Evolutionary conservation across 2,113 vertebrate species (phyloP).

Genomic region (Pollimyrus isidori): DNA sequence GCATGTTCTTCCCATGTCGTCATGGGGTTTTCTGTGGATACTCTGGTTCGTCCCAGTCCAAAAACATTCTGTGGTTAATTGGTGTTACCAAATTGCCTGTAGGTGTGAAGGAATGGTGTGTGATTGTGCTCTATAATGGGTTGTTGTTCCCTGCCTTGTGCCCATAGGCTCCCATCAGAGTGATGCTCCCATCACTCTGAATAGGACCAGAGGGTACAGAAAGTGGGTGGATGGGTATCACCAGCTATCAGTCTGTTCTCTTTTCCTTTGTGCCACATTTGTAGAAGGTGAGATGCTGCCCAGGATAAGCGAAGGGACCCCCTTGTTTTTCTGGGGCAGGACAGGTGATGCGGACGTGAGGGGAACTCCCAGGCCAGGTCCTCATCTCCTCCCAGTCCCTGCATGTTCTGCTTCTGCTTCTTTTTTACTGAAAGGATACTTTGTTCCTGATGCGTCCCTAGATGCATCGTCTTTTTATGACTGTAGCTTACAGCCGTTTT

Average conservation of each 20-base stretch:
- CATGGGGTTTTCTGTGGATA: neutral
- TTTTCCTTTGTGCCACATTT: neutral
- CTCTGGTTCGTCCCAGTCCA: neutral
- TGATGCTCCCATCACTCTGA: neutral
- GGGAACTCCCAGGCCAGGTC: neutral
- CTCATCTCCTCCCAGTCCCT: neutral
- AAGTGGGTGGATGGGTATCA: neutral
- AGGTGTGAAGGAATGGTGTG: neutral
- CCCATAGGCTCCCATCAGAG: neutral
- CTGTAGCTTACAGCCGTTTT: neutral
- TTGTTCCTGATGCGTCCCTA: neutral
- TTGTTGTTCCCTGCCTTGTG: neutral
- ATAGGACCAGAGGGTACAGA: neutral
- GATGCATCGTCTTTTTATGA: neutral
- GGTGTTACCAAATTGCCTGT: neutral
- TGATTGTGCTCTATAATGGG: neutral
- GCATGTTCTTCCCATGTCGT: neutral
- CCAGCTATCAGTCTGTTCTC: neutral
- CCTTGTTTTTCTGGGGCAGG: neutral
- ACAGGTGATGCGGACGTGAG: neutral
- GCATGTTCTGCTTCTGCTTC: neutral
- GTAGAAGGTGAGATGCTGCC: neutral
- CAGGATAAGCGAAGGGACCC: neutral
- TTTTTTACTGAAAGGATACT: neutral
- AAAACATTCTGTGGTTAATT: neutral